These are phyloP conservation scores for Brachyistius frenatus DNA, from an alignment of 2,113 vertebrate genomes.

Conservation along the genomic window DNA sequence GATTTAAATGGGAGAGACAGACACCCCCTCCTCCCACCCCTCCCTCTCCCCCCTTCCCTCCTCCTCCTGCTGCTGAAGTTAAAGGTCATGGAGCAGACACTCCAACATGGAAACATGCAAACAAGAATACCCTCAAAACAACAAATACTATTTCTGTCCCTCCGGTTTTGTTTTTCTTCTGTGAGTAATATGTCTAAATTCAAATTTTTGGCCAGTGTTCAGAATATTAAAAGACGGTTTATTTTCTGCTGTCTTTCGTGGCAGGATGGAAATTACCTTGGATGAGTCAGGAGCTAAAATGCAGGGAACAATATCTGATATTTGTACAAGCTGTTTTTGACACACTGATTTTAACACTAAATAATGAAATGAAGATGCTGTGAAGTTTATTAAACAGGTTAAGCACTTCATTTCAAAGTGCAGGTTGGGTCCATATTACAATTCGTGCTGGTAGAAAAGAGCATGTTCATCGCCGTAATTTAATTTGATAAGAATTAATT, in stretches of 20 bases:
- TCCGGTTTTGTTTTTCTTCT: background rate
- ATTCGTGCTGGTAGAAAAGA: too few relatives aligned
- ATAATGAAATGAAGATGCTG: slow-evolving; percentile 9
- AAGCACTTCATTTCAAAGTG: slow-evolving; percentile 1
- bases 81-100: slow-evolving; percentile 27
- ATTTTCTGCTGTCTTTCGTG: background rate
- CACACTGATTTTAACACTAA: slow-evolving; percentile 6
- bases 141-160: background rate
- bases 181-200: background rate
- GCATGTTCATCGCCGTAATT: too few relatives aligned
- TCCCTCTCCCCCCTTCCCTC: too few relatives aligned
- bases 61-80: slow-evolving; percentile 21
- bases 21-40: background rate
- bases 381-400: background rate
- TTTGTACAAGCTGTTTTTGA: slow-evolving; percentile 5
- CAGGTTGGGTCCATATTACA: background rate
- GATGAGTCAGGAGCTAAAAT: background rate
- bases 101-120: background rate
- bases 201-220: slow-evolving; percentile 3
- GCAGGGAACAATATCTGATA: background rate
- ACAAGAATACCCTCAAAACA: background rate
- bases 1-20: slow-evolving; percentile 11
- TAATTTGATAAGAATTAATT: background rate
- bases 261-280: background rate
- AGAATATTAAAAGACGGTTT: slow-evolving; percentile 9